These are phyloP conservation scores for Psittacula derbiana DNA, from an alignment of 2,797 vertebrate species.

Conservation along the genomic window DNA sequence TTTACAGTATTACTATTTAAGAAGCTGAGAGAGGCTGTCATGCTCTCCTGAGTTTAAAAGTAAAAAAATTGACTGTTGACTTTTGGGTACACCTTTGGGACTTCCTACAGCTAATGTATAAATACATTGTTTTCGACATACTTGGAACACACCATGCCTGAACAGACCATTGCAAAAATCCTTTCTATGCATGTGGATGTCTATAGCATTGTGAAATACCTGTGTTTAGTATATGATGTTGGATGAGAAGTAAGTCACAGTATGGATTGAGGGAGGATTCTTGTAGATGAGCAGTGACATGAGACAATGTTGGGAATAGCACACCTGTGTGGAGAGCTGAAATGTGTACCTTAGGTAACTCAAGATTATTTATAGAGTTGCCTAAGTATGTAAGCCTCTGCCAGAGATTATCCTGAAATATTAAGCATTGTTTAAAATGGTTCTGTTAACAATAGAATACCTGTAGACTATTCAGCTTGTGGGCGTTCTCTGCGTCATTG, in stretches of 20 bases:
- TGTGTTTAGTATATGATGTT: neutral
- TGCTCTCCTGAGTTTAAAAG: neutral
- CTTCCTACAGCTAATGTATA: neutral
- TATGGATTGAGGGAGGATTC: neutral
- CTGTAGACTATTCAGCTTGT: neutral
- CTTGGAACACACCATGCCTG: neutral
- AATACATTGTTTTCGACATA: neutral
- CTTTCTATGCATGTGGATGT: neutral
- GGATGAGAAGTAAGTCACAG: neutral
- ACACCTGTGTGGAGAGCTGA: neutral
- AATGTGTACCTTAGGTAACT: neutral
- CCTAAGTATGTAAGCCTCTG: neutral
- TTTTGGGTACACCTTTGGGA: neutral
- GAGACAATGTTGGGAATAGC: neutral
- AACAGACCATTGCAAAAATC: neutral
- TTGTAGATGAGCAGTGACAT: neutral
- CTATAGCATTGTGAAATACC: neutral
- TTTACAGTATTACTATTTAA: neutral
- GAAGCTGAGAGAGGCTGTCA: neutral
- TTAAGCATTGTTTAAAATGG: constrained; percentile 1
- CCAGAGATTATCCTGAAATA: neutral
- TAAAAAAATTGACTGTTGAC: neutral
- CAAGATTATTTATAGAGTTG: neutral
- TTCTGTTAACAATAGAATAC: constrained; percentile 35
- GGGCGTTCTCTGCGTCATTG: neutral